These are phyloP conservation scores for Phenganax stokvisi DNA, from an alignment of 92 coral and sea anemone genomes.

Conservation along the genomic window DNA sequence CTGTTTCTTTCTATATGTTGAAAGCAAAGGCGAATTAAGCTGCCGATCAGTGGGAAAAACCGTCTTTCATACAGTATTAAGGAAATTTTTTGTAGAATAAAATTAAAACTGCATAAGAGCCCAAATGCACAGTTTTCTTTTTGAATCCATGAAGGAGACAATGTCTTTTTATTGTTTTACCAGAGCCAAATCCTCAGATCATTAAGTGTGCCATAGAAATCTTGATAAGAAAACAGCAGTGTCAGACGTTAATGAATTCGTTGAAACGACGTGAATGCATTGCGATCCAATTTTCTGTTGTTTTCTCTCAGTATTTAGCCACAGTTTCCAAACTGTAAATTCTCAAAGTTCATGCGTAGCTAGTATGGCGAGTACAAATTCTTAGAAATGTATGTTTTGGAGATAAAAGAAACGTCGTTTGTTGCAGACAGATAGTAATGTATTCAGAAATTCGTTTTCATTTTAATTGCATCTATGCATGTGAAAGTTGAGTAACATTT, in stretches of 20 bases:
- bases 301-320: neutral
- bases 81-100: no score
- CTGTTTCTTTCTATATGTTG: no score
- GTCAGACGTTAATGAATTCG: neutral
- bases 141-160: no score
- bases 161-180: no score
- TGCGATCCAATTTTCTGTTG: neutral
- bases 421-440: neutral
- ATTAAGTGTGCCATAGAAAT: no score
- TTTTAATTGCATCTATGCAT: conserved; percentile 1
- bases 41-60: no score
- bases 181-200: no score
- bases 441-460: neutral
- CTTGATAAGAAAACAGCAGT: no score
- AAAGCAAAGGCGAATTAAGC: no score
- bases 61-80: no score
- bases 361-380: neutral
- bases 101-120: no score
- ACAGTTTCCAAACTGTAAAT: neutral
- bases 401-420: neutral
- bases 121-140: no score
- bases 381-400: neutral
- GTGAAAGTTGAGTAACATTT: neutral
- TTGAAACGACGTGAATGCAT: neutral
- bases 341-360: neutral